Evolutionary conservation across 2,797 vertebrate species (phyloP).

Genomic region (Parauchenoglanis punctatus): DNA sequence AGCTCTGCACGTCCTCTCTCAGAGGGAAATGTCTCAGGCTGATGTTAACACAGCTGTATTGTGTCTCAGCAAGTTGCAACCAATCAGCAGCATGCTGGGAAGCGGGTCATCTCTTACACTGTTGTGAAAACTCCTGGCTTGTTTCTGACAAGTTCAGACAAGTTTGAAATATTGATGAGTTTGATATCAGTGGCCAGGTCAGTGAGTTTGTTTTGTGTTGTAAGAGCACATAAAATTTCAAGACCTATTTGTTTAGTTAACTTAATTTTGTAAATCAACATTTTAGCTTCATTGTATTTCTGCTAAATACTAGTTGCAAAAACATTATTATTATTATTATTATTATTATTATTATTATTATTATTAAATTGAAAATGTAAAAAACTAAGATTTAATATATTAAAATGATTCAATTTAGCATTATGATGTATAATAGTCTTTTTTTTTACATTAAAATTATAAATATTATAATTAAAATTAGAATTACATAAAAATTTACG

Average conservation of each 20-base stretch:
- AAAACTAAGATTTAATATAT: background rate
- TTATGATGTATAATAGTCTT: background rate
- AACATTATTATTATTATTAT: background rate
- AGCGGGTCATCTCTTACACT: background rate
- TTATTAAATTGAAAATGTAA: background rate
- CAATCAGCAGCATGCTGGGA: constrained; percentile 4
- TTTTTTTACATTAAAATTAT: background rate
- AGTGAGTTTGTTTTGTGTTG: background rate
- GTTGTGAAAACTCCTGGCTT: background rate
- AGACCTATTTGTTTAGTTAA: background rate
- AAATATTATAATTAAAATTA: background rate
- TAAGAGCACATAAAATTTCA: background rate
- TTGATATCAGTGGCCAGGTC: background rate
- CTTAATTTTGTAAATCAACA: background rate
- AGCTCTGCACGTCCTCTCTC: constrained; percentile 13
- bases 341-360: background rate
- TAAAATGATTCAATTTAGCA: background rate
- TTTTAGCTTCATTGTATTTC: background rate
- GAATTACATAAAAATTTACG: background rate
- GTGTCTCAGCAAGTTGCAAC: constrained; percentile 1
- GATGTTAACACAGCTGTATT: constrained; percentile 46
- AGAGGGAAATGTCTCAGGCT: constrained; percentile 34
- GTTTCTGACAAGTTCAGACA: constrained; percentile 14
- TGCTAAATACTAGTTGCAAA: background rate
- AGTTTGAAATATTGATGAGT: background rate